Base-by-base conservation (phyloP, 2,113 vertebrate genomes). In the human region DNA sequence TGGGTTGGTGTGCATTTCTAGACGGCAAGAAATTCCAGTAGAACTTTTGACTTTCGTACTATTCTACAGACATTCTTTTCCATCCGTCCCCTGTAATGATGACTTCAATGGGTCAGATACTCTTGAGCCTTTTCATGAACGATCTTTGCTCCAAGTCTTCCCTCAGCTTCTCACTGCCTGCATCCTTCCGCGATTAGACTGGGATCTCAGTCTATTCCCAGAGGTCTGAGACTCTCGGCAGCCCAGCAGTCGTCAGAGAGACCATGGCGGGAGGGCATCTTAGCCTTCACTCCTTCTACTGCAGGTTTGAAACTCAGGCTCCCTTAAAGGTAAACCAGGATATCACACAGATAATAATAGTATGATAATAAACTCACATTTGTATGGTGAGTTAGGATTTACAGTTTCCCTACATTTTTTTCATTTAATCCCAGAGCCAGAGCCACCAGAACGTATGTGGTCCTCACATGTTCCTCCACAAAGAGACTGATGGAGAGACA, bases 1-100 rank as follows among this genome's bases (percentile, higher is more conserved):
- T 50, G 8, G 45, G 57, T 95, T 43, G 50, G 40, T 50, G 45
- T 50, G 57, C 96, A 50, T 91, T 98, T 97, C 40, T 86, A 40
- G 98, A 32, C 13, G 27, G 96, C 50, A 64, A 97, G 91, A 82
- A 61, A 96, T 79, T 48, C 9, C 18, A 38, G 45, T 73, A 17
- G 61, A 70, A 32, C 32, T 73, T 78, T 68, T 93, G 70, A 43
- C 52, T 61, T 25, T 78, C 45, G 17, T 43, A 32, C 20, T 35
- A 7, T n/a, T 23, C 32, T 90, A 20, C 13, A 55, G 13, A 23
- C 18, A 18, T 14, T 59, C 52, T 70, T 52, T 64, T 45, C 55
- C 50, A 17, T 81, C 38, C 16, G 23, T 22, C 17, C 23, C 6
- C 35, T 45, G 12, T 4, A 57, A 23, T 7, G 38, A 32, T 38